Evolutionary conservation across 2,797 vertebrate species (phyloP), one percentile per base, ranked within the genome.

Genomic region (Vespertilio murinus): DNA sequence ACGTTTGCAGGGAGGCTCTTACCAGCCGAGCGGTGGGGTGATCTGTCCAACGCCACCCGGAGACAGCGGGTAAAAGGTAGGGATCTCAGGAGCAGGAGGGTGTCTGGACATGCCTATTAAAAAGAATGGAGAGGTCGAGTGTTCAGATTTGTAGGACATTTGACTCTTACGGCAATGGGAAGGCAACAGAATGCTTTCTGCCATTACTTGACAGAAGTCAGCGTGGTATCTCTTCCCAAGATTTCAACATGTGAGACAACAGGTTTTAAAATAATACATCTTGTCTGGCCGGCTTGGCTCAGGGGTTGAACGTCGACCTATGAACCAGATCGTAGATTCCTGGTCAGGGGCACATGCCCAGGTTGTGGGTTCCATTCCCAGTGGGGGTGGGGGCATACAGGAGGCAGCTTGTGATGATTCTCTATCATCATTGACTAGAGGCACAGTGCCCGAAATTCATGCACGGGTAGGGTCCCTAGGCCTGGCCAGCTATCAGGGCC

Each of bases 21-120:
- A 99, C 99, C 99, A 99, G 98, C 99, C 99, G 96, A 99, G 98
- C 82, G 99, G 99, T 94, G 99, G 99, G 79, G 99, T 99, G 98
- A 99, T 99, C 98, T 99, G 99, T 92, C 99, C 99, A 56, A 99
- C 99, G 93, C 99, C 99, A 85, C 99, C 99, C 28, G 99, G 99
- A 97, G 99, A 99, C 97, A 99, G 98, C 22, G 99, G 98, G 98
- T 99, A 99, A 98, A 99, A 99, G 97, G 99, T 99, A 95, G 99
- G 97, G 97, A 99, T 99, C 97, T 99, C 99, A 91, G 99, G 99
- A 97, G 99, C 99, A 4, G 98, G 98, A 97, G 99, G 99, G 98
- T 99, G 99, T 97, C 99, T 99, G 90, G 98, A 98, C 99, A 99
- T 99, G 98, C 99, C 99, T 99, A 96, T 94, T 88, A 91, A 96